Percentiles rank a stretch among this genome's conserved stretches.
phyloP scores from a whole-genome alignment of 1,140 invertebrate species.

The Acromyrmex charruanus region DNA sequence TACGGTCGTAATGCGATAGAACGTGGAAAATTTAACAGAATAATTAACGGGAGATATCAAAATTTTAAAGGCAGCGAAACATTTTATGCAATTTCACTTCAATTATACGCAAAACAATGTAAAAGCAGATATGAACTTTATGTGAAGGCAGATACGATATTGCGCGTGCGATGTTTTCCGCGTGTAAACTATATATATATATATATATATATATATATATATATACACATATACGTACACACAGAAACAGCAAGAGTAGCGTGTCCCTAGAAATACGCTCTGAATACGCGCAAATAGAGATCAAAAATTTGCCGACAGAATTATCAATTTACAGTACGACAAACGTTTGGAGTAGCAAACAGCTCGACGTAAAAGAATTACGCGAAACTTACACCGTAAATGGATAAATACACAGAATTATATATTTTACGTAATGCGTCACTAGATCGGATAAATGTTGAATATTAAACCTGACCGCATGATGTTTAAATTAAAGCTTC shows the following conservation, averaged over 20 bases:
- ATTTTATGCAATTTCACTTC: slow-evolving; percentile 42
- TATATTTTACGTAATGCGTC: neutral
- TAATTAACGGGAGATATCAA: slow-evolving; percentile 24
- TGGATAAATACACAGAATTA: slow-evolving; percentile 23
- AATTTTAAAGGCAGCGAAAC: slow-evolving; percentile 11
- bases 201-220: too few relatives aligned
- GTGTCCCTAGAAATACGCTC: slow-evolving; percentile 21
- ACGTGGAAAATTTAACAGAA: slow-evolving; percentile 6
- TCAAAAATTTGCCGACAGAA: slow-evolving; percentile 35
- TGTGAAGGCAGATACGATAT: slow-evolving; percentile 18
- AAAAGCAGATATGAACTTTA: slow-evolving; percentile 42
- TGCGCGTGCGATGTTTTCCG: neutral
- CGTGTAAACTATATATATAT: slow-evolving; percentile 12
- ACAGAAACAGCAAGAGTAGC: neutral
- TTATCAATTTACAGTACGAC: slow-evolving; percentile 42
- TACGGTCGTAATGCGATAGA: neutral
- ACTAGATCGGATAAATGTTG: neutral
- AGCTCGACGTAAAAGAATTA: neutral
- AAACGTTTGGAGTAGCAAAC: slow-evolving; percentile 5
- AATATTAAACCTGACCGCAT: neutral
- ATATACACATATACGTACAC: too few relatives aligned
- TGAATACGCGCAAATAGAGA: slow-evolving; percentile 24
- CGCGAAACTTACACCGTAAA: neutral
- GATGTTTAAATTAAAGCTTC: slow-evolving; percentile 5
- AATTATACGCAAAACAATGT: slow-evolving; percentile 27